These are phyloP conservation scores for Drosophila prolongata DNA, from an alignment of 2,888 invertebrate species.

Conservation along the genomic window DNA sequence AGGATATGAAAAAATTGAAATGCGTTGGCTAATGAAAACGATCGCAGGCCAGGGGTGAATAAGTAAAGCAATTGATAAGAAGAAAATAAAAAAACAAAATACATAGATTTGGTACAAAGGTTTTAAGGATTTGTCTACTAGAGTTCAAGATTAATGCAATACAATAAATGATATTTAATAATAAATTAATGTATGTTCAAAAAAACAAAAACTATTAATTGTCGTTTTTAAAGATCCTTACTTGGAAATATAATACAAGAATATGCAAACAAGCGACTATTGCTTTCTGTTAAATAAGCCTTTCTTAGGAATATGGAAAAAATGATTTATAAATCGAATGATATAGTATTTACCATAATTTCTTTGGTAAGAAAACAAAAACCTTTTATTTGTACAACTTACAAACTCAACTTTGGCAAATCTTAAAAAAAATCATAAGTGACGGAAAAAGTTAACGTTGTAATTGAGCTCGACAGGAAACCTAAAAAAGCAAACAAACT, in stretches of 20 bases:
- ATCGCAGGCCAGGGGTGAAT: slow-evolving; percentile 1
- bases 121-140: too few species aligned
- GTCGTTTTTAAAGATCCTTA: too few species aligned
- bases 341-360: neutral
- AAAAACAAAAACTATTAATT: too few species aligned
- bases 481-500: slow-evolving; percentile 80
- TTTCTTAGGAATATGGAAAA: too few species aligned
- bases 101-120: too few species aligned
- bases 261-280: too few species aligned
- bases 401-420: slow-evolving; percentile 17
- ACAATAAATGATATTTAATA: neutral
- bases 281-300: too few species aligned
- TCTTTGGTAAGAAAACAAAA: too few species aligned
- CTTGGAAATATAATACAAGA: too few species aligned
- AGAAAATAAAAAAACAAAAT: too few species aligned
- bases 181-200: neutral
- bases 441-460: slow-evolving; percentile 70
- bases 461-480: slow-evolving; percentile 85
- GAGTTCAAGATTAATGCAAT: too few species aligned
- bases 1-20: slow-evolving; percentile 11
- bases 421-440: slow-evolving; percentile 46
- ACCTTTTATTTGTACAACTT: slow-evolving; percentile 4
- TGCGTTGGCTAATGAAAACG: slow-evolving; percentile 22
- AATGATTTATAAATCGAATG: too few species aligned
- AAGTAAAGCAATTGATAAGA: neutral